phyloP scores from a whole-genome alignment of 2,113 vertebrate species.

The Acrocephalus kingi region DNA sequence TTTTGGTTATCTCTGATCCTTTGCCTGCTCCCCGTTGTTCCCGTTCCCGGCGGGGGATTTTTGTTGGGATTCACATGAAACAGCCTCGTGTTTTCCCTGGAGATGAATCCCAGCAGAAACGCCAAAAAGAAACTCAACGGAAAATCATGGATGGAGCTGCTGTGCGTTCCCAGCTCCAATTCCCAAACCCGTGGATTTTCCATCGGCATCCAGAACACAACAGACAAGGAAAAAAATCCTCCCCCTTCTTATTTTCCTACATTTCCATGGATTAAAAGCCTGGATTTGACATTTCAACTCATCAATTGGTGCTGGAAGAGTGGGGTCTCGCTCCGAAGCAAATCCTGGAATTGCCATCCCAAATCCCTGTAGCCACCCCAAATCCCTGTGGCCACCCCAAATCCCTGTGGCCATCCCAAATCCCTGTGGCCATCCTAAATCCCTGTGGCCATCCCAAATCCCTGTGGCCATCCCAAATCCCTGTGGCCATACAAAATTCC shows the following conservation, averaged over 20 bases:
- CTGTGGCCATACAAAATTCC: fast-evolving
- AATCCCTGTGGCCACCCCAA: neutral
- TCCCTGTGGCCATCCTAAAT: fast-evolving
- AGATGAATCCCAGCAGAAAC: neutral
- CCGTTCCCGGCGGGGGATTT: fast-evolving
- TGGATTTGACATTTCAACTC: neutral
- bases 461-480: neutral
- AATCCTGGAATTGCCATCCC: neutral
- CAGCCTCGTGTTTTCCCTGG: neutral
- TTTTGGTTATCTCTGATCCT: neutral
- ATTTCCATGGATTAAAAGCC: no score
- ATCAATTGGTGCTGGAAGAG: neutral
- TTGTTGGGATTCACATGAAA: neutral
- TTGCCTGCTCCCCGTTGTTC: neutral
- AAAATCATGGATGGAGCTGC: neutral
- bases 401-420: neutral
- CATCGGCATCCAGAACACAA: neutral
- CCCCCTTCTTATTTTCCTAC: neutral
- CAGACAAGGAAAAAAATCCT: neutral
- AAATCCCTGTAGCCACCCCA: neutral
- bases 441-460: neutral
- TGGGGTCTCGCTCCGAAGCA: neutral
- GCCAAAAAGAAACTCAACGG: neutral
- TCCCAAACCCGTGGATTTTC: neutral
- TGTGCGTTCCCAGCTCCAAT: neutral